Evolutionary conservation across 2,888 invertebrate species (phyloP).

Genomic region (Hipparchia sbordonii): DNA sequence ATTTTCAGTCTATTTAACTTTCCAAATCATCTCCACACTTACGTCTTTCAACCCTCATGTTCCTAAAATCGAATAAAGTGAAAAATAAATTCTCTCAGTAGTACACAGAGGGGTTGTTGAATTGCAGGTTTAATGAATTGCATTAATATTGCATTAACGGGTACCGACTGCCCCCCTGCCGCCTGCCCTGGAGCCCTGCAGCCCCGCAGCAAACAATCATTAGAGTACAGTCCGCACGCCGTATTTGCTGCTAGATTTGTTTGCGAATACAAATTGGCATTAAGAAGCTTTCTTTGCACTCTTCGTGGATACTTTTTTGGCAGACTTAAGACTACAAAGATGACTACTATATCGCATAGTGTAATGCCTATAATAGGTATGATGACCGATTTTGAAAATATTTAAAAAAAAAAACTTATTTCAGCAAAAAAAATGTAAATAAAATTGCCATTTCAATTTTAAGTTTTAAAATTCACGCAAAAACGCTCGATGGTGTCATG

Average conservation of each 20-base stretch:
- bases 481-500: too few relatives aligned
- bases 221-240: conserved; percentile 57
- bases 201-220: conserved; percentile 77
- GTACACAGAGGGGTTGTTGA: conserved; percentile 58
- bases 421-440: too few relatives aligned
- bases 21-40: background rate
- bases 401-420: too few relatives aligned
- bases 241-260: conserved; percentile 74
- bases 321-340: background rate
- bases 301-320: conserved; percentile 7
- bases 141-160: conserved; percentile 83
- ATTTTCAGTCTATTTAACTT: background rate
- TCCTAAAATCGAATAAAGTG: conserved; percentile 45
- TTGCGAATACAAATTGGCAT: conserved; percentile 77
- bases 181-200: conserved; percentile 6
- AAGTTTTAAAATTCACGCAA: too few relatives aligned
- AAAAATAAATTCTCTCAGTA: conserved; percentile 42
- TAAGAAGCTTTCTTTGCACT: conserved; percentile 30
- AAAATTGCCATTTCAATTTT: too few relatives aligned
- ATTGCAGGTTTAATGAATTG: conserved; percentile 82
- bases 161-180: conserved; percentile 51
- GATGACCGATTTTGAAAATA: too few relatives aligned
- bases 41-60: conserved; percentile 32
- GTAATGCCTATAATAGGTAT: background rate
- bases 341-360: background rate